Conservation (phyloP, 2,888 invertebrate genomes). For the Ischnus inquisitorius region DNA sequence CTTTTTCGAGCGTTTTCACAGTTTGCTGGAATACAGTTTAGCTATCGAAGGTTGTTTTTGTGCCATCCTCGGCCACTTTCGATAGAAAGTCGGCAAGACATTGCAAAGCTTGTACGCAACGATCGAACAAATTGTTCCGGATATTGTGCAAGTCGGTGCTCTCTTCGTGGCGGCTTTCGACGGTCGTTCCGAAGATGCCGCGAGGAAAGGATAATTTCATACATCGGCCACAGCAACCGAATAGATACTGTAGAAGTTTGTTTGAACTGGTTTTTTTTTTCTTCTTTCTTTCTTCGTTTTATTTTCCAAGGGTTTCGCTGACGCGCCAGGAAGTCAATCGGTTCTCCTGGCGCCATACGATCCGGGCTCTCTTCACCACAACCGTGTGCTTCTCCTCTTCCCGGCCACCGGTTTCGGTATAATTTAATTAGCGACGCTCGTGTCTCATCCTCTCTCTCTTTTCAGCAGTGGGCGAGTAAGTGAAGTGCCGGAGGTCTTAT, state of each 20-base stretch:
- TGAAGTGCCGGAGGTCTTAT: slow-evolving; percentile 80
- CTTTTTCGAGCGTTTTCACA: background rate
- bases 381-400: background rate
- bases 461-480: slow-evolving; percentile 70
- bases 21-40: background rate
- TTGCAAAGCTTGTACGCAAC: slow-evolving; percentile 22
- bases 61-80: too few relatives aligned
- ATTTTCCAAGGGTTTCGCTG: slow-evolving; percentile 50
- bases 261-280: slow-evolving; percentile 3
- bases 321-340: slow-evolving; percentile 59
- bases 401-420: slow-evolving; percentile 77
- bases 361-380: slow-evolving; percentile 60
- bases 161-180: too few relatives aligned
- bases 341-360: slow-evolving; percentile 52
- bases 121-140: slow-evolving; percentile 27
- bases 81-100: background rate
- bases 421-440: slow-evolving; percentile 81
- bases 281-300: background rate
- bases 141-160: slow-evolving; percentile 43
- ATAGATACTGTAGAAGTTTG: slow-evolving; percentile 47
- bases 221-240: too few relatives aligned
- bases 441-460: slow-evolving; percentile 26
- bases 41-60: background rate
- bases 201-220: too few relatives aligned
- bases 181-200: too few relatives aligned